A percentile compares a stretch with the other conserved stretches of the same genome.
phyloP scores from a whole-genome alignment of 2,888 invertebrate genomes.

The Scaptomyza cyrtandrae region DNA sequence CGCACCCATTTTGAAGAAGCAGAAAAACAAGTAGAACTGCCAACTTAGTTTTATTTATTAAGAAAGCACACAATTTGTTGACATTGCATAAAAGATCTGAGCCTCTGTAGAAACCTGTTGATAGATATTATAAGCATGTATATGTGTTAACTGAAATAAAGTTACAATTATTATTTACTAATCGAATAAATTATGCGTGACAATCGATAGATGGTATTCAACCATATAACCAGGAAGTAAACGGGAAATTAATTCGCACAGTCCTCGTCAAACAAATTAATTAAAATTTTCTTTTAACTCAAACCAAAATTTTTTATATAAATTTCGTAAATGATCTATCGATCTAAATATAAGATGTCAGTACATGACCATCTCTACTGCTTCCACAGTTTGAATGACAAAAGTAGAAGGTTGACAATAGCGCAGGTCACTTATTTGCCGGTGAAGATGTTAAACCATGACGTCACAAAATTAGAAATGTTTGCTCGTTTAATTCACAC shows the following conservation, averaged over 20 bases:
- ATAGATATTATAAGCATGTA: too few species aligned
- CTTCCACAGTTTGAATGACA: background rate
- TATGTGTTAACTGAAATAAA: too few species aligned
- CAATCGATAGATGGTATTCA: background rate
- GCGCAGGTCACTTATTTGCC: conserved; percentile 9
- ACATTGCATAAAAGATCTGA: too few species aligned
- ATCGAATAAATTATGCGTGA: background rate
- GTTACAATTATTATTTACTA: background rate
- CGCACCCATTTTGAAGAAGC: conserved; percentile 53
- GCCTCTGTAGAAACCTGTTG: too few species aligned
- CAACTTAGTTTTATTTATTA: conserved; percentile 7
- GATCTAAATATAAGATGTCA: background rate
- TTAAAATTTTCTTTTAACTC: background rate
- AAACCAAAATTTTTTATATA: too few species aligned
- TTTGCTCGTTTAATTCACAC: background rate
- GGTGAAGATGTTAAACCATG: conserved; percentile 10
- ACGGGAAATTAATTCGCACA: background rate
- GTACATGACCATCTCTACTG: conserved; percentile 9
- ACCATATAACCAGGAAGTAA: background rate
- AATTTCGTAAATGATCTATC: background rate
- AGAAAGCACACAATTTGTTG: background rate
- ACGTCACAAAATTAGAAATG: conserved; percentile 26
- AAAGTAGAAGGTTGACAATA: conserved; percentile 27
- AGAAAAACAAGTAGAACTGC: conserved; percentile 4
- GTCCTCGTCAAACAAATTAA: background rate